Conservation (phyloP, 2,797 vertebrate genomes). For the Myotis myotis region DNA sequence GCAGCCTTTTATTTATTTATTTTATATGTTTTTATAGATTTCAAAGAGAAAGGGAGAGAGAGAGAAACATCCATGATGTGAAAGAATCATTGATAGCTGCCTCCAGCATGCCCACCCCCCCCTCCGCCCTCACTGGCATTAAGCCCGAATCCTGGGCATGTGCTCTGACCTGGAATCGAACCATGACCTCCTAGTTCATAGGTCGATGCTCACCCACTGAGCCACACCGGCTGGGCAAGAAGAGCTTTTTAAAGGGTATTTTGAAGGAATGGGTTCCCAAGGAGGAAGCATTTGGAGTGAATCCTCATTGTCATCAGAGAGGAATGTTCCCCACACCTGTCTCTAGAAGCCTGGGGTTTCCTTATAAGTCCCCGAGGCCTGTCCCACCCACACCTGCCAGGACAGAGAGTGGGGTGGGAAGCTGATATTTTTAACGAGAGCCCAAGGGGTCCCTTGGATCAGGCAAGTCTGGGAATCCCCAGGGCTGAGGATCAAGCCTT, state of each 20-base stretch:
- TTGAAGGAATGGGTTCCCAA: not conserved
- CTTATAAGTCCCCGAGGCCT: not conserved
- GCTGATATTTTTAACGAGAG: not conserved
- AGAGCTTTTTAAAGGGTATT: not conserved
- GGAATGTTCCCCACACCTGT: conserved; percentile 53
- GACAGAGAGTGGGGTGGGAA: not conserved
- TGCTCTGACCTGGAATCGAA: too few species aligned
- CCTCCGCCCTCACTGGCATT: too few species aligned
- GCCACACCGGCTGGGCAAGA: not conserved
- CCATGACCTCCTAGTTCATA: too few species aligned
- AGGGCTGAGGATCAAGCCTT: not conserved
- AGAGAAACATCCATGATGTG: too few species aligned
- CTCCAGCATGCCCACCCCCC: too few species aligned
- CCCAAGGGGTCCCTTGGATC: not conserved
- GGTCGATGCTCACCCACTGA: too few species aligned
- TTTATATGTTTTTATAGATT: too few species aligned
- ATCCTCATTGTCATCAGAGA: conserved; percentile 13
- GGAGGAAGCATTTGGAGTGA: not conserved
- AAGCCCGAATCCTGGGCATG: too few species aligned
- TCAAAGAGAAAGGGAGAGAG: too few species aligned
- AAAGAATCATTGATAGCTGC: too few species aligned
- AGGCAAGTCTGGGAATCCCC: not conserved
- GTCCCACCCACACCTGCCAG: not conserved
- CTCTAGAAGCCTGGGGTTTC: not conserved
- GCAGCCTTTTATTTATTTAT: not conserved